Evolutionary conservation across 2,888 invertebrate genomes (phyloP), one percentile per base, ranked within the genome.

Genomic region (Cosmia trapezina): DNA sequence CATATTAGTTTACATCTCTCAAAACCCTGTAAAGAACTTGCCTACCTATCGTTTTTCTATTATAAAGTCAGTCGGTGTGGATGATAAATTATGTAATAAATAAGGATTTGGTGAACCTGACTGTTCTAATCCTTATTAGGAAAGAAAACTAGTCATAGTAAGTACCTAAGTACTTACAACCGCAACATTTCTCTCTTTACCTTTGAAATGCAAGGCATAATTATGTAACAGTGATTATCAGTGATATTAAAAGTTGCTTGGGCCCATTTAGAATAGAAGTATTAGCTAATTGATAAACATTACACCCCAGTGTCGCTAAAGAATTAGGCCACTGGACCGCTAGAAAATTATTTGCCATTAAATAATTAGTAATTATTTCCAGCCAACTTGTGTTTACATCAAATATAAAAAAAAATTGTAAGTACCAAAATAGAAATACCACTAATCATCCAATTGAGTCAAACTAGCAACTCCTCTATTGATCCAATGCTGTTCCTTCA

Each of bases 391-490:
- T 66, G 2, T 22, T 41, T 53, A 0, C n/a, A 28, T 37, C 37
- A 19, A 28, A 22, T 28, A 11, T 14, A 28, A n/a, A 7, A 49
- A 60, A 53, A 51, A 53, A 28, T 11, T 8, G n/a, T 43, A n/a
- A 8, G n/a, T 45, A n/a, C 28, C 22, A 41, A 45, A n/a, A 47
- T 17, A n/a, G 33, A 45, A n/a, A 47, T 17, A n/a, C 43, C 4
- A 77, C 56, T 92, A 95, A 91, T 97, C 97, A 90, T 97, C 97
- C 19, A 98, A 96, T 89, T 98, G 98, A 69, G 98, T 98, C 74
- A 98, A 94, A 71, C 97, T 96, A 0, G 98, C 98, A 0, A 98
- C 98, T 0, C 98, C 98, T 80, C 98, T 95, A 84, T 97, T 97
- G 59, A 98, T 98, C 98, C 98, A 98, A 88, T 98, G 98, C 64